Conservation (phyloP, 2,113 vertebrate species). For the Rissa tridactyla region DNA sequence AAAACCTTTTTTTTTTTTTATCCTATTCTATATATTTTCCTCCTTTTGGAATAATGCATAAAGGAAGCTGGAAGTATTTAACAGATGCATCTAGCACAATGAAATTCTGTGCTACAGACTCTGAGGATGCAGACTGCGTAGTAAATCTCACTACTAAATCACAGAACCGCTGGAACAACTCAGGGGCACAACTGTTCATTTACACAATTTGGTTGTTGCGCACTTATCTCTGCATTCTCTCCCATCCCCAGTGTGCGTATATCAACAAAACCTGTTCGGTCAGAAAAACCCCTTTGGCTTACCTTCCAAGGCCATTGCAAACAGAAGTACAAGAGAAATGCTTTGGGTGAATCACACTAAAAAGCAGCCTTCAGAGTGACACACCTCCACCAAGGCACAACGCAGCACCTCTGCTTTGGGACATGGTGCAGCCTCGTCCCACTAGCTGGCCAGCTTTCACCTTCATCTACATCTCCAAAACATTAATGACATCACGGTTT, state of each 20-base stretch:
- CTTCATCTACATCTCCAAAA: background rate
- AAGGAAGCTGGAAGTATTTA: background rate
- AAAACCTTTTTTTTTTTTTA: background rate
- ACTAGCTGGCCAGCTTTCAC: background rate
- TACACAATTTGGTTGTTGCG: background rate
- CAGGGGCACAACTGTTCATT: background rate
- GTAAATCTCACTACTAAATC: background rate
- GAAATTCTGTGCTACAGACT: background rate
- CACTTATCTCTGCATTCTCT: background rate
- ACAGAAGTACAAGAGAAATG: background rate
- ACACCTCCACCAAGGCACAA: background rate
- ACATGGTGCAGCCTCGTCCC: background rate
- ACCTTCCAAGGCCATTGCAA: background rate
- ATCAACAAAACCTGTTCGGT: background rate
- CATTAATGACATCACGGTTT: background rate
- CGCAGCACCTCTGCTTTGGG: fast-evolving
- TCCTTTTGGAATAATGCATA: background rate
- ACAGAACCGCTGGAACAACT: background rate
- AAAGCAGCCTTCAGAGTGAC: background rate
- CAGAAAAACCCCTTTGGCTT: background rate
- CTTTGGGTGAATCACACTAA: background rate
- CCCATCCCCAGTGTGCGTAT: background rate
- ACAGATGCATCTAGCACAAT: background rate
- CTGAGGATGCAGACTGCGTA: background rate
- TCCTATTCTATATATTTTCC: background rate